Conservation (phyloP, 2,113 vertebrate species). For the Chrysochloris asiatica region DNA sequence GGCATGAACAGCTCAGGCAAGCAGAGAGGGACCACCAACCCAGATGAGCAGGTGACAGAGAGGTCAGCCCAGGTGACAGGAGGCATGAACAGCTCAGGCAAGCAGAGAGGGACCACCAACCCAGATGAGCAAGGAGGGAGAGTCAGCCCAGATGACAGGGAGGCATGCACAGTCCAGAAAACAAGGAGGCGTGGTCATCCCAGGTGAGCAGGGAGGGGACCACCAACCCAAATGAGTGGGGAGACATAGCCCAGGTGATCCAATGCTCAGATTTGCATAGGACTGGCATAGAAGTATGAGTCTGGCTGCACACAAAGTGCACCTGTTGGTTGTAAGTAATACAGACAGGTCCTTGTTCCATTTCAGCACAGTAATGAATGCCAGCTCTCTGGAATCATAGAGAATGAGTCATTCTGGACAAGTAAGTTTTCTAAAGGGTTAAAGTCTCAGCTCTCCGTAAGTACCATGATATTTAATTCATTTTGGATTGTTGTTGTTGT, state of each 20-base stretch:
- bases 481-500: background rate
- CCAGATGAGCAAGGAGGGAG: background rate
- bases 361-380: background rate
- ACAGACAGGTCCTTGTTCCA: background rate
- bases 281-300: background rate
- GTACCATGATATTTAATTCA: background rate
- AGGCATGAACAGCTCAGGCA: background rate
- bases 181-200: background rate
- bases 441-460: background rate
- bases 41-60: no score
- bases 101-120: background rate
- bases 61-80: background rate
- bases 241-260: background rate
- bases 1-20: no score
- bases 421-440: background rate
- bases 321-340: rapidly evolving
- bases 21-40: no score
- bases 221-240: background rate
- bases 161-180: no score
- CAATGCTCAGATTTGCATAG: background rate
- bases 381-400: background rate
- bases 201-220: background rate
- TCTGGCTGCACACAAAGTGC: no score
- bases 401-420: background rate
- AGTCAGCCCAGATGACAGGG: background rate